Base-by-base conservation (phyloP, 2,797 vertebrate genomes). In the Meriones psammophilus region DNA sequence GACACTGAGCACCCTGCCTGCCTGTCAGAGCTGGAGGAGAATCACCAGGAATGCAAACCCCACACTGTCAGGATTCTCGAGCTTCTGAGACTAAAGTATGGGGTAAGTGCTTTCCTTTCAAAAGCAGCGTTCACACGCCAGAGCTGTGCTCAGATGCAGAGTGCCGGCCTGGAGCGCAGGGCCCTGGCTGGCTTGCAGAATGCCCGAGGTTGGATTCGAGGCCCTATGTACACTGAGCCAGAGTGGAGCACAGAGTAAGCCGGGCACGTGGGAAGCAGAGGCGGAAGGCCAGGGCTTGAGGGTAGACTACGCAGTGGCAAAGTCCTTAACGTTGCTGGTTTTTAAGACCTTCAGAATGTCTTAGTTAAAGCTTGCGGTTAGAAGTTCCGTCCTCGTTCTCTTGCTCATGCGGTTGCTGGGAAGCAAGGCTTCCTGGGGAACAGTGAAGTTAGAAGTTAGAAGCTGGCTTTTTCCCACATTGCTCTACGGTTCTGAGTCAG, bases 61-160 rank as follows among this genome's bases (percentile, higher is more conserved):
- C 99, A 99, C 87, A 98, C 99, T 36, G 91, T 99, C 92, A 98
- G 98, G 98, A 98, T 99, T 80, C 96, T 99, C 96, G 99, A 99
- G 76, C 98, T 99, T 88, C 98, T 99, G 69, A 99, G 98, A 89
- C 97, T 97, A 73, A 99, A 99, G 98, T 99, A 99, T 0, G 98
- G 98, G 99, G 99, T 99, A 98, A 98, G 91, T 88, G 79, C 93
- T 94, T 90, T 91, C 36, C 42, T 76, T 91, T 88, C 24, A 33
- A 78, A 89, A 81, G 20, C 24, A 28, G 1, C 12, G 0, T 54
- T 24, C 79, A 2, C 10, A 54, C 8, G 18, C 87, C 14, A 4
- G 58, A 26, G 28, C 5, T 3, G 56, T 12, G 3, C 87, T 88
- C 56, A 15, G 56, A 1, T 8, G 56, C 26, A 17, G 18, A 77